A percentile compares a stretch with the other conserved stretches of the same genome.
phyloP scores from a whole-genome alignment of 2,888 invertebrate genomes.

The Stenichneumon culpator region DNA sequence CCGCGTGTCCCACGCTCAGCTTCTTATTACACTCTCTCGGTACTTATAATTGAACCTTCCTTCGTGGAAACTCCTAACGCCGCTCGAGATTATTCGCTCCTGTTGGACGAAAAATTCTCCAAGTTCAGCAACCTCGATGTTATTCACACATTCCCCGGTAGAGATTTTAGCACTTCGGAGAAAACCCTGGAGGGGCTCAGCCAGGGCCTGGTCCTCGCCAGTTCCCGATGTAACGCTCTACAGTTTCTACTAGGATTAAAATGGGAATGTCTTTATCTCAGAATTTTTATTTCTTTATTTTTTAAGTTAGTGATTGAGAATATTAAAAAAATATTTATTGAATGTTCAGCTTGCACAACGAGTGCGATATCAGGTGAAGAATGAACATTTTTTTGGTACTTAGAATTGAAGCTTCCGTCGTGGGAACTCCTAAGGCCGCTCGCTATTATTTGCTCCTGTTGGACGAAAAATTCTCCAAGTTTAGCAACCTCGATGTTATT shows the following conservation, averaged over 20 bases:
- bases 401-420: constrained; percentile 76
- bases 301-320: too few relatives aligned
- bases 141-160: not conserved
- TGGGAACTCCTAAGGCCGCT: not conserved
- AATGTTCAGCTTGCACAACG: too few relatives aligned
- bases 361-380: too few relatives aligned
- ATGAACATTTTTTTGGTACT: constrained; percentile 70
- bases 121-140: constrained; percentile 34
- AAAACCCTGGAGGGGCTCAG: too few relatives aligned
- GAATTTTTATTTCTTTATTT: too few relatives aligned
- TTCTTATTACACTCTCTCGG: constrained; percentile 75
- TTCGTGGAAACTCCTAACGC: not conserved
- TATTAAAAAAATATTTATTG: too few relatives aligned
- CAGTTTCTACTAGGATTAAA: too few relatives aligned
- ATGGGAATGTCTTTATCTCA: too few relatives aligned
- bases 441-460: constrained; percentile 40
- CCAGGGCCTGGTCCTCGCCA: too few relatives aligned
- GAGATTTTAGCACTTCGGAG: not conserved
- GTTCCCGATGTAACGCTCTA: too few relatives aligned
- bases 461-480: constrained; percentile 16
- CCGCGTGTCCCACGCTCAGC: constrained; percentile 77
- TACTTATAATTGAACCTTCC: constrained; percentile 77
- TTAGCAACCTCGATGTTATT: constrained; percentile 27
- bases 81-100: constrained; percentile 44
- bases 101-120: not conserved